phyloP scores from a whole-genome alignment of 2,888 invertebrate species.

The Drosophila pegasa region DNA sequence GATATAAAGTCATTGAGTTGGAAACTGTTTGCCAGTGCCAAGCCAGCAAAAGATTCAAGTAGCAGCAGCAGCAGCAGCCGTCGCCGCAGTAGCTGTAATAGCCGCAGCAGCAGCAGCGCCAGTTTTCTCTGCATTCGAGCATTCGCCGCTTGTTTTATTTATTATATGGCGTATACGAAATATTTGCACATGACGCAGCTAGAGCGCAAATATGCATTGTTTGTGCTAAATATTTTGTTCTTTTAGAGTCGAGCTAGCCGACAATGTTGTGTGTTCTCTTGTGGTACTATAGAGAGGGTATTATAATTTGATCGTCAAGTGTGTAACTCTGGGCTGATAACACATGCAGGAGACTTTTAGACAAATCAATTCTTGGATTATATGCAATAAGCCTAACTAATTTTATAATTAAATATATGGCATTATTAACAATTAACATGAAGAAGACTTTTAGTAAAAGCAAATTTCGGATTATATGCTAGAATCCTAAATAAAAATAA shows the following conservation, averaged over 20 bases:
- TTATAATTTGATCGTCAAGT: background rate
- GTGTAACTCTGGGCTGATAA: too few relatives aligned
- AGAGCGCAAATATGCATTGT: slow-evolving; percentile 68
- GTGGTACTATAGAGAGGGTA: too few relatives aligned
- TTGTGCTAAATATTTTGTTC: slow-evolving; percentile 39
- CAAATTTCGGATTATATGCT: too few relatives aligned
- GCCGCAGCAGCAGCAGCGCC: slow-evolving; percentile 16
- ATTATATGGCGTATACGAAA: slow-evolving; percentile 77
- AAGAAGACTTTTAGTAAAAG: too few relatives aligned
- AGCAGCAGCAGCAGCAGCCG: slow-evolving; percentile 13
- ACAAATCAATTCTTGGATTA: too few relatives aligned
- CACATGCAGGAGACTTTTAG: too few relatives aligned
- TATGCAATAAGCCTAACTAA: too few relatives aligned
- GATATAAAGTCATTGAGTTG: slow-evolving; percentile 78
- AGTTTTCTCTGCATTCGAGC: slow-evolving; percentile 41
- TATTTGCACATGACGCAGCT: slow-evolving; percentile 50
- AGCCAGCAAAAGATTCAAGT: slow-evolving; percentile 62
- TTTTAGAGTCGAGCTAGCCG: slow-evolving; percentile 25
- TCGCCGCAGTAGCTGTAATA: slow-evolving; percentile 29
- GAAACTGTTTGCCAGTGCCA: slow-evolving; percentile 74
- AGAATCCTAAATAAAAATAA: too few relatives aligned
- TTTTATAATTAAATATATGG: too few relatives aligned
- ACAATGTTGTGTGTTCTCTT: slow-evolving; percentile 2
- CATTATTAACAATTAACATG: too few relatives aligned
- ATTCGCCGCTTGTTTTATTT: slow-evolving; percentile 64